Evolutionary conservation across 2,797 vertebrate genomes (phyloP).

Genomic region (Bufotes viridis): DNA sequence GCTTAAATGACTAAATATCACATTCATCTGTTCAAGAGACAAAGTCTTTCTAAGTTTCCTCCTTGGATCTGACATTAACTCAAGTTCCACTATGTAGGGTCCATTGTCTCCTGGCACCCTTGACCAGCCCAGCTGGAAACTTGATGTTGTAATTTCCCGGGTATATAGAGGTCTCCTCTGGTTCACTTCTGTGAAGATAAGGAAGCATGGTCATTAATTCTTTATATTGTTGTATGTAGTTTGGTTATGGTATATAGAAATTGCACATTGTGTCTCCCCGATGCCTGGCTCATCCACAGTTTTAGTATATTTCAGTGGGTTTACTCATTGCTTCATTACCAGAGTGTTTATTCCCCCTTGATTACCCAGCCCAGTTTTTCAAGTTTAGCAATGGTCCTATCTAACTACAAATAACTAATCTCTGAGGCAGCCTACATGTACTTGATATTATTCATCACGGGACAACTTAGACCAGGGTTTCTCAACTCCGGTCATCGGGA

Average conservation of each 20-base stretch:
- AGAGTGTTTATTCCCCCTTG: no score
- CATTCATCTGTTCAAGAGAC: slow-evolving; percentile 74
- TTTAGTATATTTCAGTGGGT: no score
- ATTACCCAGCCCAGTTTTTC: no score
- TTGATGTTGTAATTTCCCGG: slow-evolving; percentile 77
- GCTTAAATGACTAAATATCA: slow-evolving; percentile 74
- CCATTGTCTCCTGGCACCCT: slow-evolving; percentile 79
- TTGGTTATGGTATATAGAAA: background rate
- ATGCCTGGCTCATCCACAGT: no score
- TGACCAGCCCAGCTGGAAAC: slow-evolving; percentile 86
- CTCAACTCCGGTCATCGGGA: no score
- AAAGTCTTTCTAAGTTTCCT: slow-evolving; percentile 73
- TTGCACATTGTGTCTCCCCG: background rate
- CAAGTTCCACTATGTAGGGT: slow-evolving; percentile 81
- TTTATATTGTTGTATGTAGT: background rate
- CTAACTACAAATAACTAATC: no score
- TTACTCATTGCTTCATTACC: no score
- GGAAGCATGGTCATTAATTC: background rate
- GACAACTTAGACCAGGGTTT: no score
- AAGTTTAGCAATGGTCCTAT: no score
- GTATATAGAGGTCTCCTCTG: background rate
- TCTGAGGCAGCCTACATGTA: no score
- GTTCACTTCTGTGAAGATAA: background rate
- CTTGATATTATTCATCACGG: no score
- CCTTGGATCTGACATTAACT: slow-evolving; percentile 60